A percentile compares a stretch with the other conserved stretches of the same genome.
Conservation (phyloP, 2,888 invertebrate species). For the Polydrusus cervinus region DNA sequence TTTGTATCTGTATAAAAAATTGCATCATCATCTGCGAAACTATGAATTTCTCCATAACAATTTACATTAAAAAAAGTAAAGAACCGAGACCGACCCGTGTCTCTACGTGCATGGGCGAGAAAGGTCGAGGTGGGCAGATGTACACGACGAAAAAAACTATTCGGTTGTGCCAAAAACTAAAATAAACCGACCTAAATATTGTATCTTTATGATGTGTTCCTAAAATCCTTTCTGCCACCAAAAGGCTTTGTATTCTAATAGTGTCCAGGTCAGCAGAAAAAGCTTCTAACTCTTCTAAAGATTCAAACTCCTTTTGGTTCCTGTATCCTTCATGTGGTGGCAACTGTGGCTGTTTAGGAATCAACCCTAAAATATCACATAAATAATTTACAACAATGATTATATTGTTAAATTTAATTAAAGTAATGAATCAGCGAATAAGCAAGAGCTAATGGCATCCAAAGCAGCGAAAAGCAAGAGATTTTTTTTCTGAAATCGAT, state of each 20-base stretch:
- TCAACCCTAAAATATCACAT: constrained; percentile 57
- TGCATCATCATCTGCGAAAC: no score
- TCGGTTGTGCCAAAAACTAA: not conserved
- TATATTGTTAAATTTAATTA: no score
- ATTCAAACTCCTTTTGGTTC: constrained; percentile 83
- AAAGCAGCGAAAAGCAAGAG: not conserved
- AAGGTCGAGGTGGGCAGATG: no score
- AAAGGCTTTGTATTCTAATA: constrained; percentile 89
- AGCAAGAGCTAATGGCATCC: not conserved
- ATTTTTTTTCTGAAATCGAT: no score
- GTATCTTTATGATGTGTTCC: constrained; percentile 91
- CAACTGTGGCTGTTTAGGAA: constrained; percentile 74
- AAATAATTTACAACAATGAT: not conserved
- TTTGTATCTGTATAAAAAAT: no score
- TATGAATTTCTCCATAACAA: no score
- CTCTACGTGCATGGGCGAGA: no score
- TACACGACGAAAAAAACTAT: no score
- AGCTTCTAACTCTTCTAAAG: constrained; percentile 81
- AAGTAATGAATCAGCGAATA: not conserved
- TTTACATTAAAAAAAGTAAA: no score
- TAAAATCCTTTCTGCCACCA: constrained; percentile 91
- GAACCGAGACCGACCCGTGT: no score
- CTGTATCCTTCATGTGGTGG: constrained; percentile 78
- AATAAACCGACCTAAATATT: constrained; percentile 74
- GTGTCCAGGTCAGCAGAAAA: constrained; percentile 87